Evolutionary conservation across 2,113 vertebrate genomes (phyloP), one percentile per base, ranked within the genome.

Genomic region (Cacatua alba): DNA sequence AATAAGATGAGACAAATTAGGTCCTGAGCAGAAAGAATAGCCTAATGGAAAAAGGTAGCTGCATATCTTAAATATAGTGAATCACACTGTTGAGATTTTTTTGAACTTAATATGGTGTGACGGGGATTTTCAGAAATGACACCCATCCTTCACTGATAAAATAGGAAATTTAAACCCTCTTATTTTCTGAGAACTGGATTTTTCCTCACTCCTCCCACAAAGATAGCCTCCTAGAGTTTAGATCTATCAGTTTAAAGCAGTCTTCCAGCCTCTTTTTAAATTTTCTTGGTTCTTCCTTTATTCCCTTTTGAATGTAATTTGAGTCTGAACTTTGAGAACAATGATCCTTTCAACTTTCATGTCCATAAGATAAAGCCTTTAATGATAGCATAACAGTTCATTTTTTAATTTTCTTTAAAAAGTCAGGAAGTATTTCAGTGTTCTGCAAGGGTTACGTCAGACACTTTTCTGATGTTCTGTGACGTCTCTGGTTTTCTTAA

Each of bases 401-500:
- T 63, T 84, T 92, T 39, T 86, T 23, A 72, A 19, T 94, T 96
- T 95, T 65, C 23, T 96, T 93, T 53, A 18, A 83, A 57, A 70
- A n/a, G 1, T 2, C 13, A 72, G 62, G 83, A 97, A 94, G 76
- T 91, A 62, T 78, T 92, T 23, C 60, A 76, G 10, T 69, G 25
- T 76, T 96, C 37, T 92, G 33, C 18, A 69, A 41, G 29, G 59
- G 63, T 44, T 69, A 77, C n/a, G 89, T 18, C 3, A 75, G 33
- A 81, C 13, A 25, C 28, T 72, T 77, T 86, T 86, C 52, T 83
- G 25, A 35, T 88, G 67, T 84, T 25, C 21, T 53, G n/a, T 86
- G 72, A 90, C 83, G 64, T 81, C 33, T 51, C 20, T 21, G 17
- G 37, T 67, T 86, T 64, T 70, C 41, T 90, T 53, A 79, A 91